Base-by-base conservation (phyloP, 2,113 vertebrate species). In the Vireo altiloquus region DNA sequence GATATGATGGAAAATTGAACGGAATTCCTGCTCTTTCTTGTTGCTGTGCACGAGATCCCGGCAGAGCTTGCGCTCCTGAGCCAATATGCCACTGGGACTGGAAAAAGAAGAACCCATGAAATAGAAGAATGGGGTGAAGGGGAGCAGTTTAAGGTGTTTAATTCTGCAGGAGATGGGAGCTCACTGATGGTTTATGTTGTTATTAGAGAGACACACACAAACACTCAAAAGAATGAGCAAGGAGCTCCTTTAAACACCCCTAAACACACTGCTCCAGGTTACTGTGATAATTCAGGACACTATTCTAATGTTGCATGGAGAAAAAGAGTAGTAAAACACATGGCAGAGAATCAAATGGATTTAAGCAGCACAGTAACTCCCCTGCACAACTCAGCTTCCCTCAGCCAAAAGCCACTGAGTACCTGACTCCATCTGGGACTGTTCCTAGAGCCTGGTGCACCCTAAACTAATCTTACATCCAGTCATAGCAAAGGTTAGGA, bases 1-100 rank as follows among this genome's bases (percentile, higher is more conserved):
- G 95, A 99, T 99, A 5, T 99, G 99, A 65, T 99, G 99, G 96
- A 99, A 99, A 97, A 99, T 99, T 5, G 99, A 99, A 66, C 99
- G 99, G 77, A 99, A 99, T 91, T 99, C 99, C 95, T 98, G 98
- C 89, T 99, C 99, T 37, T 99, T 99, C 97, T 98, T 99, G 96
- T 98, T 98, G 95, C 98, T 98, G 95, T 99, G 99, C 90, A 99
- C 98, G 30, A 99, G 98, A 94, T 99, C 99, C 77, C 99, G 98
- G 97, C 98, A 99, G 56, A 99, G 97, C 85, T 99, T 99, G n/a
- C 99, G 98, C 77, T 99, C 99, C 95, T 99, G 98, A 75, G 98
- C 98, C 98, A 99, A 83, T 84, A 99, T 97, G 63, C 98, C 98
- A 77, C 98, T 99, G 42, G 98, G 98, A 87, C 99, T 99, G 91